These are phyloP conservation scores for Sympetrum striolatum DNA, from an alignment of 2,888 invertebrate species.

Conservation along the genomic window DNA sequence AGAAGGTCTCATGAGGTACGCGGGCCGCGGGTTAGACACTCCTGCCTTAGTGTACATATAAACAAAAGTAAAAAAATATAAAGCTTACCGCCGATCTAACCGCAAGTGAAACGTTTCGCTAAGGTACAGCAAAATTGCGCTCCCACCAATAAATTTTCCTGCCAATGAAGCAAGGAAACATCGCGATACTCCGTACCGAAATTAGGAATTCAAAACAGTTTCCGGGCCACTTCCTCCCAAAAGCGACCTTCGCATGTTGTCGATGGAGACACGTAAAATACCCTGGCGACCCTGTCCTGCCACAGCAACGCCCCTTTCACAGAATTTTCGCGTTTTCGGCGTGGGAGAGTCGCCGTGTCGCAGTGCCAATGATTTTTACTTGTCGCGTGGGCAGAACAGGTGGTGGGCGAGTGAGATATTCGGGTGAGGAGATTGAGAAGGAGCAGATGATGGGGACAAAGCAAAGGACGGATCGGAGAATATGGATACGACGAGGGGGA, in stretches of 20 bases:
- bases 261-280: not conserved
- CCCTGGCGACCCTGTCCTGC: not conserved
- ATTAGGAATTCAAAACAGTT: not conserved
- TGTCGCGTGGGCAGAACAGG: not conserved
- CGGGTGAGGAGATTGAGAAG: not conserved
- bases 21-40: no score
- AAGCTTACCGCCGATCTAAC: no score
- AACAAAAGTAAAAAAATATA: no score
- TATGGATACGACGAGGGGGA: not conserved
- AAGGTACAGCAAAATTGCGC: no score
- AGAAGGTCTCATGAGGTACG: no score
- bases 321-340: not conserved
- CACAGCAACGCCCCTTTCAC: not conserved
- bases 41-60: no score
- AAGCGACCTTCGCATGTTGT: not conserved
- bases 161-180: no score
- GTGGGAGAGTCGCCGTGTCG: conserved; percentile 5
- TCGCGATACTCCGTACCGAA: not conserved
- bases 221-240: not conserved
- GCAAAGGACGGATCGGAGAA: not conserved
- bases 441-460: not conserved
- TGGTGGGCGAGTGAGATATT: not conserved
- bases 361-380: not conserved
- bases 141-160: no score
- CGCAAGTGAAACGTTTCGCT: no score